Evolutionary conservation across 2,888 invertebrate species (phyloP).

Genomic region (Steinernema carpocapsae): DNA sequence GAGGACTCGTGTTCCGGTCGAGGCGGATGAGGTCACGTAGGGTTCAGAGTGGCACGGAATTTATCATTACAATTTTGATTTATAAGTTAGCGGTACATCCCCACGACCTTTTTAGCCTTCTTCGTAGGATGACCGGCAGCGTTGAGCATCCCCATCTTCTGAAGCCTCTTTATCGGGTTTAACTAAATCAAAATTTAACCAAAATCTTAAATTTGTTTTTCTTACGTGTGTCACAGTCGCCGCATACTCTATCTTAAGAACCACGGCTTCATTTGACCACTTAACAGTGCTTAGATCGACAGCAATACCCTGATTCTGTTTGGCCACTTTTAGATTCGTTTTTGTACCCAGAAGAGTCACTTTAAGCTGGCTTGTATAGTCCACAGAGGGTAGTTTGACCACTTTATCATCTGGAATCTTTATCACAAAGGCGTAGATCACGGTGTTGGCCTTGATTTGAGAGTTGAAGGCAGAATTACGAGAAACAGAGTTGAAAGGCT

Average conservation of each 20-base stretch:
- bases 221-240: constrained; percentile 32
- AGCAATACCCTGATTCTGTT: neutral
- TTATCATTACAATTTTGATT: neutral
- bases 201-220: no score
- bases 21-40: no score
- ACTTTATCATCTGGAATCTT: constrained; percentile 43
- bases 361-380: constrained; percentile 49
- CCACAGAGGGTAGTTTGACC: constrained; percentile 51
- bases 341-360: constrained; percentile 56
- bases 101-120: neutral
- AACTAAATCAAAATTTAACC: neutral
- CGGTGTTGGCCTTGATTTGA: constrained; percentile 50
- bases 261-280: constrained; percentile 54
- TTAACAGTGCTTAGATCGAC: constrained; percentile 42
- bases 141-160: neutral
- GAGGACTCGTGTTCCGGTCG: neutral
- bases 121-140: neutral
- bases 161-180: constrained; percentile 5
- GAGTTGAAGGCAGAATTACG: constrained; percentile 41
- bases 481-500: neutral
- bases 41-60: no score
- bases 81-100: neutral
- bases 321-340: constrained; percentile 3
- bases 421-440: constrained; percentile 64
- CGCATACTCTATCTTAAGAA: constrained; percentile 63